Base-by-base conservation (phyloP, 2,113 vertebrate species). In the Lucifuga dentata region DNA sequence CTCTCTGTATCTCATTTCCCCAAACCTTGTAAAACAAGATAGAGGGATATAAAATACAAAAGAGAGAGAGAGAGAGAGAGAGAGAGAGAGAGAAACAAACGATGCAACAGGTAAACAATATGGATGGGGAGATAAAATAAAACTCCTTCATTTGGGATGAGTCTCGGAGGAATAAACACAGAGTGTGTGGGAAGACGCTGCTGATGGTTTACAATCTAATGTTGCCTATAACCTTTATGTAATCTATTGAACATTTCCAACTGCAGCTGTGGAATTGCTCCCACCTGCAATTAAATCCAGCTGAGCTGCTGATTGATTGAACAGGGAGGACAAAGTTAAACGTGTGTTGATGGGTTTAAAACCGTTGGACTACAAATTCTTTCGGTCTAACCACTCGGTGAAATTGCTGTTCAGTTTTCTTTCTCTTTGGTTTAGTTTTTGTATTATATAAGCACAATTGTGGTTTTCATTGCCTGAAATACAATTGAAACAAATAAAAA, bases 11-110 rank as follows among this genome's bases (percentile, higher is more conserved):
- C 80, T 88, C 82, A 86, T 88, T 89, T 85, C 76, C 80, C 75
- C 78, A 78, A 76, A 77, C 69, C 78, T 65, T 76, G 73, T 89
- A 80, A 88, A 85, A 86, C 81, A 86, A 81, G 81, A 83, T 66
- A 36, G 80, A 76, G 74, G 68, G 62, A 33, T 73, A 85, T 82
- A 77, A 82, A 88, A 80, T 69, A 69, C 78, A 86, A 84, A 64
- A 21, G 61, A 60, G 72, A 67, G 65, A 80, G 64, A 64, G 32
- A 46, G 51, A 16, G 20, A 6, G 8, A 29, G 26, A 29, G 3
- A 29, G 15, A 29, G 26, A 29, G 26, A 29, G 7, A 29, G 26
- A 29, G 26, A 29, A 3, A 90, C 81, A 88, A 82, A 84, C 39
- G 84, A 85, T 58, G 71, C 74, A 50, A 74, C 74, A 62, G 73